Percentiles rank a stretch among this genome's conserved stretches.
Evolutionary conservation across 2,797 vertebrate species (phyloP).

Genomic region (Myotis findleyi): DNA sequence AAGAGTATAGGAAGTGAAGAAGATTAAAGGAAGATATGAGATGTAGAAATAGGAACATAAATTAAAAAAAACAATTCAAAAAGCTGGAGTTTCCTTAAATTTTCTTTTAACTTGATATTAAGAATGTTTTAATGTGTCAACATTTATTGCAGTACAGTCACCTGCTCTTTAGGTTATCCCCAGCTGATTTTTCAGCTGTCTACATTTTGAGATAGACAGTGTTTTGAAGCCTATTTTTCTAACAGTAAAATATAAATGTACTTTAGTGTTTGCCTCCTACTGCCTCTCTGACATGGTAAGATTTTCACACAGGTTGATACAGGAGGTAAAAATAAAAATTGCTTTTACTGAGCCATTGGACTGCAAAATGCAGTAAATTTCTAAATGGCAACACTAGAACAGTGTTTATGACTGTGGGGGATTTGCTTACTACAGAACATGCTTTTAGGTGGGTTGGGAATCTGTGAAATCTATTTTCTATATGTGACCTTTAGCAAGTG

Average conservation of each 20-base stretch:
- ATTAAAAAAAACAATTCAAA: neutral
- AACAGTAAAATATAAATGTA: conserved; percentile 51
- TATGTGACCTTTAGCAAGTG: conserved; percentile 62
- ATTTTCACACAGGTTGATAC: conserved; percentile 70
- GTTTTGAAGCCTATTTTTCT: conserved; percentile 68
- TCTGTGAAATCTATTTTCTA: conserved; percentile 67
- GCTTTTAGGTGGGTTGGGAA: neutral
- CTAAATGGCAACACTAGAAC: conserved; percentile 53
- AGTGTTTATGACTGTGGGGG: conserved; percentile 52
- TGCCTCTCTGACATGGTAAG: conserved; percentile 55
- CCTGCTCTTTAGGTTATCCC: neutral
- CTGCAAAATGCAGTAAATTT: conserved; percentile 68
- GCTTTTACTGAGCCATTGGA: conserved; percentile 41
- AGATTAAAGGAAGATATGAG: neutral
- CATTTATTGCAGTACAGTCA: neutral
- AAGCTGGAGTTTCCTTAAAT: neutral
- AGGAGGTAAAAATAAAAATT: conserved; percentile 76
- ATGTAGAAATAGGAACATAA: neutral
- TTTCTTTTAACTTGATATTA: conserved; percentile 45
- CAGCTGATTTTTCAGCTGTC: conserved; percentile 5
- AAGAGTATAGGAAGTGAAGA: neutral
- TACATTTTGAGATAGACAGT: conserved; percentile 48
- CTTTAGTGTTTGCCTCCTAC: conserved; percentile 64
- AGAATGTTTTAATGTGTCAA: conserved; percentile 6
- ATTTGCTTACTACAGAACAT: conserved; percentile 45